Evolutionary conservation across 2,797 vertebrate species (phyloP).

Genomic region (Alectoris magna): DNA sequence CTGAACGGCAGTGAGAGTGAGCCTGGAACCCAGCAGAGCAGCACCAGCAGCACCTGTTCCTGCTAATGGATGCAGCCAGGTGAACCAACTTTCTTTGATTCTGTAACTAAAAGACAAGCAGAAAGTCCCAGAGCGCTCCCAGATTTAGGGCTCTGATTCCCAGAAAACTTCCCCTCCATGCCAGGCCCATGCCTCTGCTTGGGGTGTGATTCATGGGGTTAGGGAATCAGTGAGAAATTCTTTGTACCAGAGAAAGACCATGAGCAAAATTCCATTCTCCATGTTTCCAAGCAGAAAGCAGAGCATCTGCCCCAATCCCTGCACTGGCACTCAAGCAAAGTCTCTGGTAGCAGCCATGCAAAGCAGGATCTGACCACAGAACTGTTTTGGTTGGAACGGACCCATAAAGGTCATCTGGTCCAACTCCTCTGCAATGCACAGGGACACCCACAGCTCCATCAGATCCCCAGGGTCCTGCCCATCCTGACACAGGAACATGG

Average conservation of each 20-base stretch:
- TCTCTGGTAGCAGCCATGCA: neutral
- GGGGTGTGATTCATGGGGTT: rapidly evolving
- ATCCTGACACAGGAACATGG: no score
- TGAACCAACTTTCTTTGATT: neutral
- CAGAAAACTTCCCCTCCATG: neutral
- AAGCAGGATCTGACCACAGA: neutral
- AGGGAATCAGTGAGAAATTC: neutral
- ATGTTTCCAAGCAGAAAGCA: rapidly evolving
- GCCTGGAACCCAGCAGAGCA: neutral
- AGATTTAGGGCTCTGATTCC: neutral
- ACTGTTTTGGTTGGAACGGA: no score
- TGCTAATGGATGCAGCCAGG: neutral
- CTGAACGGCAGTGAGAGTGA: no score
- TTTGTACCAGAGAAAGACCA: neutral
- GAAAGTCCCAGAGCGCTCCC: neutral
- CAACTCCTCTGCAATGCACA: no score
- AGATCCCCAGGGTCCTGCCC: no score
- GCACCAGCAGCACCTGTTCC: neutral
- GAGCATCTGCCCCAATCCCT: neutral
- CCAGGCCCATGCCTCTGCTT: no score
- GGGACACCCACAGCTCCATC: no score
- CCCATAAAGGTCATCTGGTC: no score
- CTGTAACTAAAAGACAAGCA: neutral
- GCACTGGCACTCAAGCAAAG: neutral
- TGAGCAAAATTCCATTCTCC: neutral